These are phyloP conservation scores for Athalia rosae DNA, from an alignment of 2,888 invertebrate species.

Conservation along the genomic window DNA sequence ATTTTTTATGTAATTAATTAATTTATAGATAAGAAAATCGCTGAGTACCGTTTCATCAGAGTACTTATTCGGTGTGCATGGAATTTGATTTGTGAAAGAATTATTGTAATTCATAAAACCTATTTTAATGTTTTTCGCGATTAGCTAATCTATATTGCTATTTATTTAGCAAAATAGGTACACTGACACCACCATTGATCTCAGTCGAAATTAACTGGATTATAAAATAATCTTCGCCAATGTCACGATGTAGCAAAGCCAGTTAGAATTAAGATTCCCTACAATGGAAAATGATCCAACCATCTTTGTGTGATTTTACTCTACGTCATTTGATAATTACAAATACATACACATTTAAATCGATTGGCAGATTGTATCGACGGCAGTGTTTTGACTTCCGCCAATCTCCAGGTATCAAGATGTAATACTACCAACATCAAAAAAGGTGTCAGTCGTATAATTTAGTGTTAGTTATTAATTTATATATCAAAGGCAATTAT, in stretches of 20 bases:
- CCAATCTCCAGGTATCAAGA: neutral
- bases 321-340: conserved; percentile 36
- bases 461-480: conserved; percentile 36
- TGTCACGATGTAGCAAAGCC: conserved; percentile 17
- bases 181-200: conserved; percentile 41
- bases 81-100: conserved; percentile 44
- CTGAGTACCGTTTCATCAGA: conserved; percentile 66
- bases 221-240: conserved; percentile 9
- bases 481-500: conserved; percentile 38
- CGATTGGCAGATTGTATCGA: neutral
- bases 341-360: conserved; percentile 9
- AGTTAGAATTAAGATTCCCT: conserved; percentile 20
- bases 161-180: conserved; percentile 42
- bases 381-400: conserved; percentile 9
- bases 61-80: conserved; percentile 67
- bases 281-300: conserved; percentile 39
- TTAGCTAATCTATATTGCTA: conserved; percentile 41
- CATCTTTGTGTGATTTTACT: conserved; percentile 43
- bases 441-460: conserved; percentile 2
- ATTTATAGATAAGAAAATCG: conserved; percentile 68
- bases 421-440: neutral
- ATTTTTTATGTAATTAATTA: conserved; percentile 72
- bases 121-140: conserved; percentile 42
- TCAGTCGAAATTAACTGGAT: conserved; percentile 44
- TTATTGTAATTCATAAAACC: conserved; percentile 43